Base-by-base conservation (phyloP, 2,113 vertebrate genomes). In the Lophotis ruficrista region DNA sequence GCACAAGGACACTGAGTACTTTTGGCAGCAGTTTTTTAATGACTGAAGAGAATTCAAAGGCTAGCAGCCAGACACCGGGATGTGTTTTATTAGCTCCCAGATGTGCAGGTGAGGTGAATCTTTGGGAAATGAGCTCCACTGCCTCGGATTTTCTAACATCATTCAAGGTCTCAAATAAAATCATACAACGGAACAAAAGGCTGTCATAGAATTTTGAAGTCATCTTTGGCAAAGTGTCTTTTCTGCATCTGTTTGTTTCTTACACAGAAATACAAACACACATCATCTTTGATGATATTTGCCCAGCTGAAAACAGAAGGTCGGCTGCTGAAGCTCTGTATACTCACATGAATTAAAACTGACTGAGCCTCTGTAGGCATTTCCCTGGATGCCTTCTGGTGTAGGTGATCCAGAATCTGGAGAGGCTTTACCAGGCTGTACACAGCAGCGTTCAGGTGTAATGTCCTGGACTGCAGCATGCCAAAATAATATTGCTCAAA, bases 91-190 rank as follows among this genome's bases (percentile, higher is more conserved):
- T 90, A 95, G 91, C 90, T 96, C 93, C 96, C 96, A 96, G 95
- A 95, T 96, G 96, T 96, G 94, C 93, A 95, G 95, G 95, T 95
- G 94, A 97, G 93, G 94, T 87, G 95, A 91, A 69, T 93, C 90
- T 90, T 91, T 4, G 60, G 94, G 78, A 94, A 96, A 93, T 79
- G 51, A 92, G 64, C 92, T 92, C 62, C 9, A 20, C 83, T 75
- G 83, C 80, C 80, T 48, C 0, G 2, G 71, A 78, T 87, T 90
- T 72, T 91, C 75, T 90, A 91, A 50, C 66, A 65, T 80, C 53
- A n/a, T 37, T 96, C 89, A 85, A 94, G 83, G 94, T 94, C 89
- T 96, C 81, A 70, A 48, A 60, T 61, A 68, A 69, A 94, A 87
- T 84, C 91, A 91, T 72, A 37, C 27, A 77, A 76, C 14, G 78